phyloP scores from a whole-genome alignment of 2,113 vertebrate species.

The Melanerpes aurifrons region DNA sequence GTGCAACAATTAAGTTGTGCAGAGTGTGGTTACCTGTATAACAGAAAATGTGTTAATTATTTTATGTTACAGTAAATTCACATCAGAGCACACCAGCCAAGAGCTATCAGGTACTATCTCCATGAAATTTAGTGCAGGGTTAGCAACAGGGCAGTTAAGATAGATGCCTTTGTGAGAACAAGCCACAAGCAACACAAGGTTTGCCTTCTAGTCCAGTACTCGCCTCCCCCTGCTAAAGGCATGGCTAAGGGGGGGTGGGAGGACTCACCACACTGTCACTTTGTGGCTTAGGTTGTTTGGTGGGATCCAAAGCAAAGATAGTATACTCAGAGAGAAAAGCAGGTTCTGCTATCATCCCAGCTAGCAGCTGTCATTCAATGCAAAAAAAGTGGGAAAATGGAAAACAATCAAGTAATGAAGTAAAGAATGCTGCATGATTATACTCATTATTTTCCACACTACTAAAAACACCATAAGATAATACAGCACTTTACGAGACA shows the following conservation, averaged over 20 bases:
- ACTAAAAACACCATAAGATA: background rate
- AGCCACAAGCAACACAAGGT: conserved; percentile 80
- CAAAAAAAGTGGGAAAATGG: conserved; percentile 81
- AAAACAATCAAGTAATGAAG: conserved; percentile 81
- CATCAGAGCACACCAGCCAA: conserved; percentile 72
- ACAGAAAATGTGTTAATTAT: conserved; percentile 70
- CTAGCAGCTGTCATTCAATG: conserved; percentile 93
- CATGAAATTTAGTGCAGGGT: conserved; percentile 81
- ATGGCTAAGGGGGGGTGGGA: conserved; percentile 74
- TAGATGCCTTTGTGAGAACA: conserved; percentile 81
- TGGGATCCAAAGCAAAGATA: conserved; percentile 99
- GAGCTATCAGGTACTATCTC: conserved; percentile 44
- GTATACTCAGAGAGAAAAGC: conserved; percentile 99
- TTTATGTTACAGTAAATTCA: conserved; percentile 48
- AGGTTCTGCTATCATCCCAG: conserved; percentile 99
- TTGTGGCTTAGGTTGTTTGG: conserved; percentile 91
- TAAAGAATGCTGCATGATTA: conserved; percentile 17
- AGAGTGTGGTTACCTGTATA: background rate
- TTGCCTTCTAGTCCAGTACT: conserved; percentile 70
- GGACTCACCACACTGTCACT: conserved; percentile 95
- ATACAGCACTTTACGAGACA: background rate
- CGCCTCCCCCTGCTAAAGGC: conserved; percentile 80
- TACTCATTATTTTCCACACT: background rate
- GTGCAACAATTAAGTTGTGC: background rate
- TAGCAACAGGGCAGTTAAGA: conserved; percentile 78